phyloP scores from a whole-genome alignment of 2,888 invertebrate species.

The Aphrophora alni region DNA sequence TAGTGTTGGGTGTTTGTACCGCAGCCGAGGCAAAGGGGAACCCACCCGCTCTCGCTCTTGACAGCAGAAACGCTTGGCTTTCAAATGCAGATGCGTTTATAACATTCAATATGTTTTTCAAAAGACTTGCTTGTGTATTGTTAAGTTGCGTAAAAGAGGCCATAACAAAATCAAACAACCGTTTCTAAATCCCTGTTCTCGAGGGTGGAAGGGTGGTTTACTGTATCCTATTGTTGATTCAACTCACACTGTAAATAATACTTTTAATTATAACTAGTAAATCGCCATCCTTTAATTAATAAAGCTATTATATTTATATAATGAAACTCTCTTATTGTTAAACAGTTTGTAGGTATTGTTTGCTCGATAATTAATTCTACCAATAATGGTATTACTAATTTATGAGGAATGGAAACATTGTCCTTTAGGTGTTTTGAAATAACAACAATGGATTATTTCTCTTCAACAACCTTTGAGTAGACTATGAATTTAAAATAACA shows the following conservation, averaged over 20 bases:
- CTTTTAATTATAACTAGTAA: slow-evolving; percentile 6
- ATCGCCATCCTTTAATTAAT: neutral
- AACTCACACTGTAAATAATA: neutral
- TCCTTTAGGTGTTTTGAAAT: too few relatives aligned
- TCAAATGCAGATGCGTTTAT: slow-evolving; percentile 45
- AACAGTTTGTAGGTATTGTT: neutral
- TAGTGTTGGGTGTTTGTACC: neutral
- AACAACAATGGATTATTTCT: too few relatives aligned
- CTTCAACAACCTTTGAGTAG: too few relatives aligned
- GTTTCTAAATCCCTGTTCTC: slow-evolving; percentile 7
- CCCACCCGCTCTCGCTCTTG: neutral
- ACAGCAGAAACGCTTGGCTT: slow-evolving; percentile 26
- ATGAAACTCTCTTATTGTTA: neutral
- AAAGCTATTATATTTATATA: neutral
- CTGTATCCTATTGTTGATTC: neutral
- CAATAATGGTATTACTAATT: too few relatives aligned
- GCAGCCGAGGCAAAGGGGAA: neutral
- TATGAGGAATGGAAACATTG: too few relatives aligned
- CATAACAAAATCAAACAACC: slow-evolving; percentile 29
- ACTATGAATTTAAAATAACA: too few relatives aligned
- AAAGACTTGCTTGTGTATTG: slow-evolving; percentile 25
- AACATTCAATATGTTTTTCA: slow-evolving; percentile 43
- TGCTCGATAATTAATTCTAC: neutral
- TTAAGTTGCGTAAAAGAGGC: slow-evolving; percentile 26
- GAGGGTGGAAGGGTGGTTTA: neutral